Percentiles rank a stretch among this genome's conserved stretches.
phyloP scores from a whole-genome alignment of 2,113 vertebrate genomes.

The Neotoma lepida region DNA sequence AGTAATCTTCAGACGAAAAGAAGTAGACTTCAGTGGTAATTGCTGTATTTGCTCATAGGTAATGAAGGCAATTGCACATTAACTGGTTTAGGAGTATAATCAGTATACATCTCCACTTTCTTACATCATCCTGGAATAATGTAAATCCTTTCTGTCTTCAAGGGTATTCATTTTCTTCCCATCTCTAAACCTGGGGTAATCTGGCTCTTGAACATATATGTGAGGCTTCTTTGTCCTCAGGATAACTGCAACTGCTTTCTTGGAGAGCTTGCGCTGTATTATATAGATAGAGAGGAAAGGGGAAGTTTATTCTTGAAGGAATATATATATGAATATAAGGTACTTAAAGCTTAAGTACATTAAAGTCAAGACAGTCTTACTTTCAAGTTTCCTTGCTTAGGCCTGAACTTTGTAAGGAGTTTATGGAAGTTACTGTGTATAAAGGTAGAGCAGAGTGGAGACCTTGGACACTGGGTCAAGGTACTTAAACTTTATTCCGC shows the following conservation, averaged over 20 bases:
- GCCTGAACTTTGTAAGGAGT: constrained; percentile 23
- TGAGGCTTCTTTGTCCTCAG: not conserved
- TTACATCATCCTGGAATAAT: constrained; percentile 6
- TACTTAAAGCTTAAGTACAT: constrained; percentile 27
- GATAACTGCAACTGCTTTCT: not conserved
- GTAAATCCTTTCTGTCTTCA: constrained; percentile 39
- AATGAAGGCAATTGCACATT: not conserved
- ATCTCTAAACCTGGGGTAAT: not conserved
- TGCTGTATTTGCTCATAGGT: not conserved
- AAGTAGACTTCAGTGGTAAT: not conserved
- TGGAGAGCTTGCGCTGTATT: not conserved
- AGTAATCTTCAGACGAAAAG: not conserved
- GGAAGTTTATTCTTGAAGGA: not conserved
- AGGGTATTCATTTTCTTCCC: constrained; percentile 18
- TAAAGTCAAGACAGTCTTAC: not conserved
- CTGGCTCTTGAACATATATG: not conserved
- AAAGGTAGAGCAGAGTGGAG: not conserved
- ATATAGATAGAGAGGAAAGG: constrained; percentile 14
- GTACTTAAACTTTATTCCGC: constrained; percentile 34
- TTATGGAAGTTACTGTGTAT: constrained; percentile 2
- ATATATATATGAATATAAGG: constrained; percentile 5
- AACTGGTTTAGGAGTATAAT: constrained; percentile 5
- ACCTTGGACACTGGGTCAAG: not conserved
- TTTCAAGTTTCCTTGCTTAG: not conserved
- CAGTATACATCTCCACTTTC: not conserved